Evolutionary conservation across 2,113 vertebrate genomes (phyloP).

Genomic region (Halcyon senegalensis): DNA sequence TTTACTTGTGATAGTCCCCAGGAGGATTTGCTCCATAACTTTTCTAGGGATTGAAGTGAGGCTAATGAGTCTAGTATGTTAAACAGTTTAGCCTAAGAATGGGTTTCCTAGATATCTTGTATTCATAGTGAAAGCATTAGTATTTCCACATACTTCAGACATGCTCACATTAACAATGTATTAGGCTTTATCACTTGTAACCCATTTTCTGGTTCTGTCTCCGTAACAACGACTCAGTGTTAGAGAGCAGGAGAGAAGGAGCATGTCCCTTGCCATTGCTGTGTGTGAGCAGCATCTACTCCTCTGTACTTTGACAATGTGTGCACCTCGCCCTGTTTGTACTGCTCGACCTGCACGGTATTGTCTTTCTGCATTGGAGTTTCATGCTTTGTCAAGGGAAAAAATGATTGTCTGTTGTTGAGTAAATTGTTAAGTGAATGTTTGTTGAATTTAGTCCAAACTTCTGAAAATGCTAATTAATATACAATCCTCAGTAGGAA

Average conservation of each 20-base stretch:
- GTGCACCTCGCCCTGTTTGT: background rate
- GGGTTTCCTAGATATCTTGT: background rate
- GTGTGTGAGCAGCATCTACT: fast-evolving
- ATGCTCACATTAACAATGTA: background rate
- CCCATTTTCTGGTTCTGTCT: background rate
- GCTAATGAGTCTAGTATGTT: background rate
- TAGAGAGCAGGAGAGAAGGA: background rate
- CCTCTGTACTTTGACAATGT: background rate
- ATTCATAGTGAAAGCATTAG: background rate
- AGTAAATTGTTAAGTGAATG: slow-evolving; percentile 17
- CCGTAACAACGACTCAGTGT: background rate
- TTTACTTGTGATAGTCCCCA: too few relatives aligned
- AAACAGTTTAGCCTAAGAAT: background rate
- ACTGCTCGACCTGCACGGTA: background rate
- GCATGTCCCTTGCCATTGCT: background rate
- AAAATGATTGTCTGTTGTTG: background rate
- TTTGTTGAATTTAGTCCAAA: slow-evolving; percentile 2
- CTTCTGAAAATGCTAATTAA: slow-evolving; percentile 10
- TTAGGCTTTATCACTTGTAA: background rate
- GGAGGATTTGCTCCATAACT: too few relatives aligned
- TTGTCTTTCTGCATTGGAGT: background rate
- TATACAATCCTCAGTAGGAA: background rate
- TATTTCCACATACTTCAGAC: background rate
- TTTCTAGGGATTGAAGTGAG: too few relatives aligned
- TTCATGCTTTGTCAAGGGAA: background rate